Percentiles rank a stretch among this genome's conserved stretches.
Conservation (phyloP, 2,888 invertebrate genomes). For the Caprella mutica region DNA sequence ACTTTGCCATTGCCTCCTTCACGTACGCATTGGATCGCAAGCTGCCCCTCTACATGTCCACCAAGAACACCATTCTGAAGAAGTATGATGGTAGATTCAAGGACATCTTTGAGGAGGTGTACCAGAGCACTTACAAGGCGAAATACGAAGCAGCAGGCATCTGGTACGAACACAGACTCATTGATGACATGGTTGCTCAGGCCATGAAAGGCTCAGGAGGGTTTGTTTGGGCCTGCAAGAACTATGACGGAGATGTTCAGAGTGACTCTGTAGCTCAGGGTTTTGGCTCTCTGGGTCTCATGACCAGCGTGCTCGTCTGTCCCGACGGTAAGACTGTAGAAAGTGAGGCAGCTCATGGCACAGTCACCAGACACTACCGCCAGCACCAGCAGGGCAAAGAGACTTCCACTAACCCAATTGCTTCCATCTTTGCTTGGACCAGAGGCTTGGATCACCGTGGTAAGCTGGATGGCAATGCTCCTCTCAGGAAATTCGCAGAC, state of each 20-base stretch:
- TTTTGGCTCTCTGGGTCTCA: constrained; percentile 84
- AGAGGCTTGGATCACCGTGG: constrained; percentile 86
- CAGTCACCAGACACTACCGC: constrained; percentile 74
- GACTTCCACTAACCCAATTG: constrained; percentile 95
- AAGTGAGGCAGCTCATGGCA: constrained; percentile 96
- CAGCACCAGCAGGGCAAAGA: constrained; percentile 66
- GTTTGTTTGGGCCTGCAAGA: constrained; percentile 99
- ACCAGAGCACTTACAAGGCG: constrained; percentile 73
- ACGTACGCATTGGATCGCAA: constrained; percentile 72
- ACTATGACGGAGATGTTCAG: constrained; percentile 98
- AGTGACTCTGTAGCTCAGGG: constrained; percentile 97
- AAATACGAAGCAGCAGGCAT: constrained; percentile 73
- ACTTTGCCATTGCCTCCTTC: constrained; percentile 91
- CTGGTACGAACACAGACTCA: constrained; percentile 96
- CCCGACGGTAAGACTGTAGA: constrained; percentile 98
- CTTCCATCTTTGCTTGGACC: constrained; percentile 98
- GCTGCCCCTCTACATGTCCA: constrained; percentile 85
- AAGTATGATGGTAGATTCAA: constrained; percentile 93
- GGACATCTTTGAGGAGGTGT: constrained; percentile 92
- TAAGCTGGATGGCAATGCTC: constrained; percentile 73
- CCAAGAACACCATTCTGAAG: constrained; percentile 94
- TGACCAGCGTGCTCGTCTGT: constrained; percentile 94
- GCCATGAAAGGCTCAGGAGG: constrained; percentile 96
- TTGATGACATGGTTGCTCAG: constrained; percentile 99
- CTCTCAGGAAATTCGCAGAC: constrained; percentile 66